Conservation (phyloP, 2,888 invertebrate species). For the Drosophila ezoana region DNA sequence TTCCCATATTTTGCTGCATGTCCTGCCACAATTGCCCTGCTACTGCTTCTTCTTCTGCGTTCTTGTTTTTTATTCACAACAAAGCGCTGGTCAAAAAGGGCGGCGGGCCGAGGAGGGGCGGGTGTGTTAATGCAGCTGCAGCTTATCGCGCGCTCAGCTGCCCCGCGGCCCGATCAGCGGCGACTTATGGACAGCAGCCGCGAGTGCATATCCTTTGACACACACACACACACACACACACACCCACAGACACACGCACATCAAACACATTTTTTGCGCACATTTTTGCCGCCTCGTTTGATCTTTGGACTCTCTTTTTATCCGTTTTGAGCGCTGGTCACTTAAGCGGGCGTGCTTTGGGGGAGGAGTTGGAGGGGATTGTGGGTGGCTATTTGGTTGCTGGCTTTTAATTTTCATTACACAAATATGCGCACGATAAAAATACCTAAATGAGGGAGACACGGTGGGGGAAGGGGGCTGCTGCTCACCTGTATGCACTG, state of each 20-base stretch:
- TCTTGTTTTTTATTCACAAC: conserved; percentile 13
- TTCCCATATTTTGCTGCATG: conserved; percentile 27
- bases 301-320: conserved; percentile 16
- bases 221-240: conserved; percentile 2
- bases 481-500: conserved; percentile 94
- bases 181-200: conserved; percentile 39
- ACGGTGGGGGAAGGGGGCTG: conserved; percentile 63
- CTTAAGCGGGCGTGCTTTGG: background rate
- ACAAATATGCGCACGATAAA: conserved; percentile 37
- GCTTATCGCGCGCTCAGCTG: conserved; percentile 64
- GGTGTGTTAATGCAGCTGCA: conserved; percentile 66
- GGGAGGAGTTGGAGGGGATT: too few relatives aligned
- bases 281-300: conserved; percentile 46
- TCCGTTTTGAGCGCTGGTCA: conserved; percentile 40
- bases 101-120: conserved; percentile 1
- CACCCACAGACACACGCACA: conserved; percentile 38
- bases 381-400: background rate
- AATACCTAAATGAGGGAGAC: too few relatives aligned
- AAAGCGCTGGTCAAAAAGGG: conserved; percentile 57
- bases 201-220: conserved; percentile 54
- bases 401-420: conserved; percentile 41
- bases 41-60: conserved; percentile 1
- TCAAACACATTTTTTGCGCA: conserved; percentile 74
- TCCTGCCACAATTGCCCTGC: conserved; percentile 28
- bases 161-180: conserved; percentile 71